Evolutionary conservation across 2,888 invertebrate species (phyloP).

Genomic region (Serrognathus titanus): DNA sequence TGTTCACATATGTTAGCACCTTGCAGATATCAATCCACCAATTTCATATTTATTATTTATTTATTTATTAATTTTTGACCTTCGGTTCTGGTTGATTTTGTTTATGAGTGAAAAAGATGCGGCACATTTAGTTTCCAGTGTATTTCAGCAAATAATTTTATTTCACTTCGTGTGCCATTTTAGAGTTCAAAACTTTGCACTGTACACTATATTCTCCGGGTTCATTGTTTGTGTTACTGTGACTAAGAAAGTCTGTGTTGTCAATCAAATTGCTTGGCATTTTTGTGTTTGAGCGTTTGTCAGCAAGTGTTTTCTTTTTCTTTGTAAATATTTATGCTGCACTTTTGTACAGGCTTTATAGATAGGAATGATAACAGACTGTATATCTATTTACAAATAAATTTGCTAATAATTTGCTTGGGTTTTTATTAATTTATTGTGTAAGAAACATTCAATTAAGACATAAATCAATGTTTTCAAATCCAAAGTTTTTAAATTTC

Average conservation of each 20-base stretch:
- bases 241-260: constrained; percentile 29
- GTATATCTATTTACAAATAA: constrained; percentile 47
- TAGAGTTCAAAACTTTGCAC: not conserved
- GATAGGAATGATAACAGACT: constrained; percentile 44
- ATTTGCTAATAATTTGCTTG: constrained; percentile 40
- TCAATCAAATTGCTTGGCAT: constrained; percentile 30
- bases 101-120: too few species aligned
- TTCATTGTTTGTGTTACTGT: constrained; percentile 12
- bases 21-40: not conserved
- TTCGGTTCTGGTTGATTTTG: too few species aligned
- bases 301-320: constrained; percentile 4
- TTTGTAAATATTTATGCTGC: constrained; percentile 31
- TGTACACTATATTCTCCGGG: not conserved
- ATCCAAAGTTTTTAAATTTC: too few species aligned
- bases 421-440: not conserved
- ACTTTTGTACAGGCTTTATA: constrained; percentile 48
- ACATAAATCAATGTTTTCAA: too few species aligned
- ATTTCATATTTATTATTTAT: too few species aligned
- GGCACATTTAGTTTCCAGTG: too few species aligned
- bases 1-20: too few species aligned
- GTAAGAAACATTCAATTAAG: not conserved
- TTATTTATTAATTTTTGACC: too few species aligned
- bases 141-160: too few species aligned
- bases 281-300: constrained; percentile 8
- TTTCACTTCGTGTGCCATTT: not conserved